Base-by-base conservation (phyloP, 2,888 invertebrate species). In the Cryptophagus acutangulus region DNA sequence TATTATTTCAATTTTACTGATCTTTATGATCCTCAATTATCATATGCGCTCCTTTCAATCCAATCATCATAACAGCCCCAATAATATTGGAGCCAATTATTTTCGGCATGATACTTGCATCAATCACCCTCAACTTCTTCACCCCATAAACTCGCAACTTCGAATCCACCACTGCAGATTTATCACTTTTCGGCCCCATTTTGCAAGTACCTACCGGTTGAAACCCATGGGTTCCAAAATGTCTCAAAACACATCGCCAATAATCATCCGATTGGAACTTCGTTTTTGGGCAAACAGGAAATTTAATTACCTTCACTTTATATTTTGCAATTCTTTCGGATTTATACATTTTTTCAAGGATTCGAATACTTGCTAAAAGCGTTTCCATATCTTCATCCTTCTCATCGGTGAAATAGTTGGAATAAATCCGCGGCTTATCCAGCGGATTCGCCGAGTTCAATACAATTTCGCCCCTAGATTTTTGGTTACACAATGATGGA, bases 321-420 rank as follows among this genome's bases (percentile, higher is more conserved):
- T 68, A 28, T 5, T 31, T 45, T 2, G 53, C 40, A 33, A 78
- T 72, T 0, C 67, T 47, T 18, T 44, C 47, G 29, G 52, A 56
- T 29, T 64, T 69, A 46, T 69, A 68, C 47, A 78, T 62, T 17
- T 69, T 69, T 30, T 79, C 71, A 1, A 72, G 70, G 53, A 71
- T 71, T 46, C 76, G 72, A 5, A 77, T 66, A 0, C 61, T 55
- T 2, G 61, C 63, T 9, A 67, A 57, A 40, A 67, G 58, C 2
- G 65, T 62, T 41, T 54, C 59, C 2, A 67, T 45, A 44, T 69
- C 69, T 4, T 74, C 43, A 1, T 66, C 54, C 13, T n/a, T n/a
- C 77, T 71, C 50, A 56, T 81, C 76, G 0, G 79, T 74, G 59
- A 91, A 78, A 65, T 92, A 95, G 62, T 86, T 87, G 0, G 88